A percentile compares a stretch with the other conserved stretches of the same genome.
These are phyloP conservation scores for Potamilus streckersoni DNA, from an alignment of 1,140 invertebrate species.

Conservation along the genomic window DNA sequence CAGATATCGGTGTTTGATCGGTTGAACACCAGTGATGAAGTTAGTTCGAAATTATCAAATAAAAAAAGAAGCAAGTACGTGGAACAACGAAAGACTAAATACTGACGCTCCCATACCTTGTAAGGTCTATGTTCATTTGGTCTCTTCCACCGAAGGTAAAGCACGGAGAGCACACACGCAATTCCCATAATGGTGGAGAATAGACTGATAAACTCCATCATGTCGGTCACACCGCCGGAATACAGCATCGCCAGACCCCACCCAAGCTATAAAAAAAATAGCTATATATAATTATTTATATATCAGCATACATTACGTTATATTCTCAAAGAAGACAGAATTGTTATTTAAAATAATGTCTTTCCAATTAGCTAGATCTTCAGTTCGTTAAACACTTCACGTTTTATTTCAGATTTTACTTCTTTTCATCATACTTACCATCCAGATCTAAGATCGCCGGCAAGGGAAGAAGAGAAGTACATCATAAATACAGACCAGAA, in stretches of 20 bases:
- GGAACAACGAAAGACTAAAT: no score
- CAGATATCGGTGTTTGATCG: no score
- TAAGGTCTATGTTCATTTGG: slow-evolving; percentile 16
- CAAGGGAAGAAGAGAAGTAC: slow-evolving; percentile 22
- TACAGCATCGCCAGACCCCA: slow-evolving; percentile 18
- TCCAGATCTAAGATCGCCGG: slow-evolving; percentile 22
- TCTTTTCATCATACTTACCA: not conserved
- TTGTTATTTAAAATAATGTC: no score
- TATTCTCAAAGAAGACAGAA: no score
- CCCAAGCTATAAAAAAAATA: not conserved
- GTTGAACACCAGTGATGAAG: no score
- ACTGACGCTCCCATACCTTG: slow-evolving; percentile 7
- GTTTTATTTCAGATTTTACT: no score
- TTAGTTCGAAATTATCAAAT: no score
- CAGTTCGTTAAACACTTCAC: no score
- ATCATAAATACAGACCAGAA: not conserved
- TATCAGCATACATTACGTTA: no score
- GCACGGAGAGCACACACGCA: slow-evolving; percentile 12
- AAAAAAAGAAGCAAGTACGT: no score
- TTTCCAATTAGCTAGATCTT: no score
- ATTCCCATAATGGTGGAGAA: slow-evolving; percentile 25
- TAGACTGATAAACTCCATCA: slow-evolving; percentile 26
- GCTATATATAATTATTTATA: no score
- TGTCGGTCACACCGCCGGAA: slow-evolving; percentile 22
- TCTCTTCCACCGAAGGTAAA: slow-evolving; percentile 23